phyloP scores from a whole-genome alignment of 2,113 vertebrate genomes.

The Pseudopipra pipra region DNA sequence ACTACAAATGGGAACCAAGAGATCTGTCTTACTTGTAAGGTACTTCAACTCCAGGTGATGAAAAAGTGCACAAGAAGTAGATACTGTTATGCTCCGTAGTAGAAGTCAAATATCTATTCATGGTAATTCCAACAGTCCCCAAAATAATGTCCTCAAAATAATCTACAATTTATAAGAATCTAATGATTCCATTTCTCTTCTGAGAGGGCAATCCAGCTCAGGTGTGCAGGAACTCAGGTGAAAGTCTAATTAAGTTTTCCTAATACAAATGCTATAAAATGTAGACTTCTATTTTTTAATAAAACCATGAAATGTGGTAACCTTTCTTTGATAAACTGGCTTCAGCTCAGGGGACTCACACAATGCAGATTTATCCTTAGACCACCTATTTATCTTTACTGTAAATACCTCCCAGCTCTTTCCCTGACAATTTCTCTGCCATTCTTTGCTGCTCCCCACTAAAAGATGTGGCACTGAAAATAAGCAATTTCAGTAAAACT shows the following conservation, averaged over 20 bases:
- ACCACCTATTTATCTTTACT: neutral
- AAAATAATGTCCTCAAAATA: neutral
- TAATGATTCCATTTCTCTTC: neutral
- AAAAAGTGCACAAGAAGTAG: neutral
- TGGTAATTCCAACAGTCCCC: neutral
- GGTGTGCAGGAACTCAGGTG: neutral
- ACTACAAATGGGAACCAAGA: neutral
- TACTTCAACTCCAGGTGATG: neutral
- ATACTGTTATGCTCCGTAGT: neutral
- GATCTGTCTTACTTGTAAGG: neutral
- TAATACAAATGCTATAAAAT: neutral
- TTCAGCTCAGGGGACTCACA: rapidly evolving
- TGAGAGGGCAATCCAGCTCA: neutral
- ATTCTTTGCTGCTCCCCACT: neutral
- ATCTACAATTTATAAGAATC: neutral
- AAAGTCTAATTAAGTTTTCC: neutral
- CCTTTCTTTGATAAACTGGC: neutral
- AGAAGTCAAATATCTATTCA: neutral
- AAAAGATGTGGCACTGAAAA: neutral
- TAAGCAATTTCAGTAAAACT: neutral
- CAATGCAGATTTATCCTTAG: neutral
- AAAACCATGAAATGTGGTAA: neutral
- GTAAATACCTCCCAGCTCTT: neutral
- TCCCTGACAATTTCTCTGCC: neutral
- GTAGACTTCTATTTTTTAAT: neutral